phyloP scores from a whole-genome alignment of 2,797 vertebrate genomes.

The Helarctos malayanus region DNA sequence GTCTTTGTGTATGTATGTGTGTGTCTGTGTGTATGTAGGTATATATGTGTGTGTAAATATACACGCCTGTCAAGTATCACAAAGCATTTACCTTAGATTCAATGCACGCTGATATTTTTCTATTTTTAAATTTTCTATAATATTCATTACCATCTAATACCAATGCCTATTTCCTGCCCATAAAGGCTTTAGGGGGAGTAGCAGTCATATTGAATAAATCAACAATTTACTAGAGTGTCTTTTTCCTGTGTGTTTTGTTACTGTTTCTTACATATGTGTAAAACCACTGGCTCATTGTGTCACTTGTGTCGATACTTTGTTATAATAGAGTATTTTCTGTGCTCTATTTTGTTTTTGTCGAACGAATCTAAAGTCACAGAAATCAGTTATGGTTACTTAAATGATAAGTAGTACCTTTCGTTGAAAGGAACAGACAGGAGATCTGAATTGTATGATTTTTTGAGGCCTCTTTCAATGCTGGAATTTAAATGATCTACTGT shows the following conservation, averaged over 20 bases:
- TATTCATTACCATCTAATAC: background rate
- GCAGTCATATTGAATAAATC: background rate
- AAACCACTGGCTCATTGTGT: background rate
- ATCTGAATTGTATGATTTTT: background rate
- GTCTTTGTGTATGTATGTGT: background rate
- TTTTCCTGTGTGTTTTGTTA: background rate
- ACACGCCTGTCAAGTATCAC: background rate
- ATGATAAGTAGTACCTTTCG: background rate
- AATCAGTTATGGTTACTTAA: slow-evolving; percentile 1
- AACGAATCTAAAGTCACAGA: background rate
- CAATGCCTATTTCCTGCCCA: background rate
- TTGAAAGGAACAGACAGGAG: background rate
- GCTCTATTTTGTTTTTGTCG: slow-evolving; percentile 40
- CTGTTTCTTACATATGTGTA: background rate
- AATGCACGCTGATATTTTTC: background rate
- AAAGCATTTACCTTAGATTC: background rate
- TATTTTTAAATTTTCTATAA: slow-evolving; percentile 13
- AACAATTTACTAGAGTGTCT: background rate
- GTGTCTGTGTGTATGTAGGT: background rate
- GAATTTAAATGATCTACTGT: slow-evolving; percentile 23
- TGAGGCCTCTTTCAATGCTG: background rate
- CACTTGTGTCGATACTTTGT: background rate
- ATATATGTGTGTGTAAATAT: background rate
- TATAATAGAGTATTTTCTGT: background rate
- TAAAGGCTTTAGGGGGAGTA: background rate